phyloP scores from a whole-genome alignment of 2,113 vertebrate species.

The Trogon melanurus region DNA sequence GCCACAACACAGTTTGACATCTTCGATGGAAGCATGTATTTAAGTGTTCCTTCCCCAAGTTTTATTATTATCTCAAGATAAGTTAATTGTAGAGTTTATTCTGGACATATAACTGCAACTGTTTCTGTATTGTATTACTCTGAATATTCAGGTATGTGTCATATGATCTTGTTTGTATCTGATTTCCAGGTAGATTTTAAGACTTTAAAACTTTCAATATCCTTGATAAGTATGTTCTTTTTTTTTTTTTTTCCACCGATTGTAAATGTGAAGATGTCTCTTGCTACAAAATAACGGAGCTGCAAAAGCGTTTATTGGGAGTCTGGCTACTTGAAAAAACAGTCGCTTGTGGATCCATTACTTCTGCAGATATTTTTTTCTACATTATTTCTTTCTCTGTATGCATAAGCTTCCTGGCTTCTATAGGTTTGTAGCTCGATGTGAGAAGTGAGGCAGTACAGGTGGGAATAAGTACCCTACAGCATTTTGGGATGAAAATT shows the following conservation, averaged over 20 bases:
- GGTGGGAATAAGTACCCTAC: neutral
- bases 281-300: neutral
- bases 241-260: neutral
- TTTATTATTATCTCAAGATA: neutral
- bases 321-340: neutral
- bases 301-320: neutral
- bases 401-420: neutral
- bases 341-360: neutral
- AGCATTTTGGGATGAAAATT: neutral
- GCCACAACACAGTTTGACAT: neutral
- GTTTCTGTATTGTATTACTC: neutral
- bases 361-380: neutral
- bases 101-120: neutral
- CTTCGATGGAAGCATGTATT: neutral
- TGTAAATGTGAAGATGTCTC: neutral
- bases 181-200: neutral
- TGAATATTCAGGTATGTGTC: neutral
- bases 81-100: too few species aligned
- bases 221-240: neutral
- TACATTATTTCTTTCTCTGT: neutral
- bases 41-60: rapidly evolving
- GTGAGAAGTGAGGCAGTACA: too few species aligned
- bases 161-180: neutral
- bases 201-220: neutral
- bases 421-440: neutral